Conservation (phyloP, 2,888 invertebrate species). For the Andrena bucephala region DNA sequence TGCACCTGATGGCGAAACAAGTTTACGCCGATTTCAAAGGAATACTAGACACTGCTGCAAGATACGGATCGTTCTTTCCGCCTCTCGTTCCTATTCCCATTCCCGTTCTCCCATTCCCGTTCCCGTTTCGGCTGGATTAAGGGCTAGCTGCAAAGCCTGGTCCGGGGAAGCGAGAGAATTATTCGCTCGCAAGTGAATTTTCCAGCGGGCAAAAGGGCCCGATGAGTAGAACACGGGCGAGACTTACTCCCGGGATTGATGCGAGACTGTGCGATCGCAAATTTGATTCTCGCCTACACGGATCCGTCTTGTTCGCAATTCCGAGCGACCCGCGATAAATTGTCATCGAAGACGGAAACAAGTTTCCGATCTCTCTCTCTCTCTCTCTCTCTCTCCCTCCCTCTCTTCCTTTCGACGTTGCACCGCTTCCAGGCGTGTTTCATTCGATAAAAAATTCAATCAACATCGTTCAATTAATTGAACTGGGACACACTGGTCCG, state of each 20-base stretch:
- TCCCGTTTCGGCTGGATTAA: slow-evolving; percentile 62
- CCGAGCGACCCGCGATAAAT: slow-evolving; percentile 32
- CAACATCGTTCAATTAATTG: slow-evolving; percentile 31
- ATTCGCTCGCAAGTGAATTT: slow-evolving; percentile 65
- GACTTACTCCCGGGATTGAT: slow-evolving; percentile 18
- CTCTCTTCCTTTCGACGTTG: not conserved
- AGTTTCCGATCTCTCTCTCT: slow-evolving; percentile 3
- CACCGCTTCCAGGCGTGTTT: not conserved
- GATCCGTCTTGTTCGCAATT: slow-evolving; percentile 35
- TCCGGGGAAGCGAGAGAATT: slow-evolving; percentile 66
- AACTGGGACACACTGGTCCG: not conserved
- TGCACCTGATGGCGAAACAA: slow-evolving; percentile 66
- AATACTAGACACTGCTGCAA: slow-evolving; percentile 21
- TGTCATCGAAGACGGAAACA: slow-evolving; percentile 48
- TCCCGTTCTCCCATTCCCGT: slow-evolving; percentile 3
- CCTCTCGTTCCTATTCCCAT: slow-evolving; percentile 5
- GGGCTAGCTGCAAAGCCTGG: slow-evolving; percentile 57
- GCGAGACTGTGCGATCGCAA: slow-evolving; percentile 35
- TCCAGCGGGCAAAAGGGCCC: slow-evolving; percentile 7
- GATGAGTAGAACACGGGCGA: not conserved
- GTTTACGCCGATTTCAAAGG: slow-evolving; percentile 71
- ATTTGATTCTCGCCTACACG: slow-evolving; percentile 42
- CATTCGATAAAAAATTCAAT: slow-evolving; percentile 30
- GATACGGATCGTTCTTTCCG: slow-evolving; percentile 27
- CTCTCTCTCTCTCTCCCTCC: not conserved